Evolutionary conservation across 2,113 vertebrate species (phyloP), one percentile per base, ranked within the genome.

Genomic region (Neodontobutis hainanensis): DNA sequence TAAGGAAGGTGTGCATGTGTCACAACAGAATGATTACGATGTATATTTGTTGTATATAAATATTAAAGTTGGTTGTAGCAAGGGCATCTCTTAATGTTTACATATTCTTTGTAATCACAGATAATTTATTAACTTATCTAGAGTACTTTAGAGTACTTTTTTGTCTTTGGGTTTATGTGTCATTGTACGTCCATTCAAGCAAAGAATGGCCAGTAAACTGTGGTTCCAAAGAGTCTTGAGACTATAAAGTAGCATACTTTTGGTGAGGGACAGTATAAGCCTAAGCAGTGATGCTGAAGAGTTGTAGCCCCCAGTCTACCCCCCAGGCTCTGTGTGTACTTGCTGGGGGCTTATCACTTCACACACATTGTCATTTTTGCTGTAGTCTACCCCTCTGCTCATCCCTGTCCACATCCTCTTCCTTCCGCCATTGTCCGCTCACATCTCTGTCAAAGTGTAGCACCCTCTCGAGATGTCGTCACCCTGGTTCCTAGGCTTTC

Each of bases 381-480:
- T 76, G 49, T 6, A 61, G 49, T 72, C 74, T 68, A 55, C 67
- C 43, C 43, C 11, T 6, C 34, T 62, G 53, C 52, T 60, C 70
- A 65, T 73, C 67, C 65, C 57, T 58, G 58, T 75, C 53, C 60
- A 48, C 11, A 7, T 60, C 47, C 5, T 53, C 48, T 74, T 81
- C 73, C 75, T 75, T 68, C 68, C 69, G n/a, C 36, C 55, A 38
- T 32, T 7, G 49, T 19, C 4, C 66, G 43, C 40, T 9, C 63
- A 69, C 47, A 66, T 56, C 46, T 59, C 65, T 74, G 65, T 62
- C 73, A 68, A 27, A 27, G 66, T 0, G 4, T 14, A 59, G 67
- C 70, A 61, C 67, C 73, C 90, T 81, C 81, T 83, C 69, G 44
- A 80, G 73, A 86, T 87, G 87, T 92, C 75, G 82, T 77, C 80